Percentiles rank a stretch among this genome's conserved stretches.
These are phyloP conservation scores for Cryptosula pallasiana DNA, from an alignment of 2,888 invertebrate species.

Conservation along the genomic window DNA sequence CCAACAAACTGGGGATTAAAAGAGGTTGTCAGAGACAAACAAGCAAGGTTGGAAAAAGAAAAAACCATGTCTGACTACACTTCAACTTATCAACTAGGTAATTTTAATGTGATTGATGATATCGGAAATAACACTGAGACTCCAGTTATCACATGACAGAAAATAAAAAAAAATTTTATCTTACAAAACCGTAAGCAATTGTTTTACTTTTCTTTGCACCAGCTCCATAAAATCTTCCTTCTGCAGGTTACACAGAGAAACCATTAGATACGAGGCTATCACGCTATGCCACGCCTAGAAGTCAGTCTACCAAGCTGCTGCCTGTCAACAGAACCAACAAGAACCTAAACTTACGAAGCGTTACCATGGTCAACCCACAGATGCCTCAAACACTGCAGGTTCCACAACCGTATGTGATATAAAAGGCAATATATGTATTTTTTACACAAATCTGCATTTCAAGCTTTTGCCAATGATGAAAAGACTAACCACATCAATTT, in stretches of 20 bases:
- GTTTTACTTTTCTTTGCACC: neutral
- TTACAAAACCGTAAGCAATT: too few species aligned
- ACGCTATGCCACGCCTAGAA: slow-evolving; percentile 36
- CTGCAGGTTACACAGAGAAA: slow-evolving; percentile 19
- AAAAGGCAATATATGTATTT: too few species aligned
- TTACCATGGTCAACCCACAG: slow-evolving; percentile 33
- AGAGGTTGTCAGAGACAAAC: slow-evolving; percentile 31
- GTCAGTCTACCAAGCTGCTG: slow-evolving; percentile 40
- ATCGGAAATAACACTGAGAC: too few species aligned
- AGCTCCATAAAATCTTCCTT: too few species aligned
- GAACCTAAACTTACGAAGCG: slow-evolving; percentile 39
- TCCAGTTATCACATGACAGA: too few species aligned
- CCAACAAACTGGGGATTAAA: slow-evolving; percentile 45
- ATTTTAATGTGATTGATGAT: too few species aligned
- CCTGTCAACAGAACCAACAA: slow-evolving; percentile 41
- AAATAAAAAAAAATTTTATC: too few species aligned
- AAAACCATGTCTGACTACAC: slow-evolving; percentile 37
- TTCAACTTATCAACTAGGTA: slow-evolving; percentile 34
- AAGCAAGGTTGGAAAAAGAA: slow-evolving; percentile 23
- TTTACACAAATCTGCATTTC: too few species aligned
- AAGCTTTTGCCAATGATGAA: too few species aligned
- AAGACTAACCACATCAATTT: too few species aligned
- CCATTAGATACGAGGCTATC: slow-evolving; percentile 29
- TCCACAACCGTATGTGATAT: slow-evolving; percentile 6
- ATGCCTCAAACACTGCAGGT: slow-evolving; percentile 17